Base-by-base conservation (phyloP, 1,140 invertebrate species). In the Nylanderia fulva region DNA sequence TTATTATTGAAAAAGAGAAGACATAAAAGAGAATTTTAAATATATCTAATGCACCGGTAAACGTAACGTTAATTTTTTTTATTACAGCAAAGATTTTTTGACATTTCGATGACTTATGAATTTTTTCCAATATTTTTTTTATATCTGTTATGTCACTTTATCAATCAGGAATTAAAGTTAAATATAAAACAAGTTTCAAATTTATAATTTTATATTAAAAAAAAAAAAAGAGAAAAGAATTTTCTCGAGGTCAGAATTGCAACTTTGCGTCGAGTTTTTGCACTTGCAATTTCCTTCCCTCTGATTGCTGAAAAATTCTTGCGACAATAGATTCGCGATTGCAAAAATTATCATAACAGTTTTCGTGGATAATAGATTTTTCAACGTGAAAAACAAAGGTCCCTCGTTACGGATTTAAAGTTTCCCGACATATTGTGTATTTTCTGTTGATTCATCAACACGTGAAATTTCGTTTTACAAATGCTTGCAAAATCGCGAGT, bases 381-480 rank as follows among this genome's bases (percentile, higher is more conserved):
- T 71, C 29, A 48, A 36, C 13, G 29, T 27, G n/a, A n/a, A 48
- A 75, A 42, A 11, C 72, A 9, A 33, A 48, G 33, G 13, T 64
- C 15, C 15, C 75, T 48, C 42, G 52, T 52, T 42, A 56, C 61
- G 48, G 48, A 8, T 13, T n/a, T 5, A 29, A 79, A 68, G 68
- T 68, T 39, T 52, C 18, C 5, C 61, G 39, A 72, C 69, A 39
- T 72, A n/a, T n/a, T n/a, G n/a, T 72, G 29, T 79, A 29, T 58
- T 71, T 42, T 27, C 64, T 13, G 64, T 60, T 52, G n/a, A 69
- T 42, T 39, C n/a, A 56, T 36, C 15, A 21, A 36, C 24, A 42
- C 54, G 66, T 45, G 6, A 82, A 58, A 82, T 72, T 54, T 72
- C 58, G 48, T 80, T 80, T 71, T 80, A 24, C 11, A 13, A 71